A percentile compares a stretch with the other conserved stretches of the same genome.
Conservation (phyloP, 2,797 vertebrate species). For the Spatula versicolor region DNA sequence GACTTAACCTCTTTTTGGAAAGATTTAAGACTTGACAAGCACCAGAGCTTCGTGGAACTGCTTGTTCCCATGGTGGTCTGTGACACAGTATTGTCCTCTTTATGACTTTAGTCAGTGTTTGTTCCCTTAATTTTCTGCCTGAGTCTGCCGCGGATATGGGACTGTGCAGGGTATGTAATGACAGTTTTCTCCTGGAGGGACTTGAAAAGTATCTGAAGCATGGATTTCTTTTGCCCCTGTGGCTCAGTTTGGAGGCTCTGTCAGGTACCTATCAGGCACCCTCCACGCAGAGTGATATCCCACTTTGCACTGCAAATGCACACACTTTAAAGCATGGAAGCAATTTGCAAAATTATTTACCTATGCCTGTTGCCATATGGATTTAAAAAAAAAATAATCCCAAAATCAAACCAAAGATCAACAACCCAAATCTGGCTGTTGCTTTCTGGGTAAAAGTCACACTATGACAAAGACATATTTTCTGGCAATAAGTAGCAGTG, state of each 20-base stretch:
- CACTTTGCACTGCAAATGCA: background rate
- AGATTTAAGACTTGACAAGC: slow-evolving; percentile 38
- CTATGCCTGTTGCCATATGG: background rate
- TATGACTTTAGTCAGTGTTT: background rate
- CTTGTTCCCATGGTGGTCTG: background rate
- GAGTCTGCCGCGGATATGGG: background rate
- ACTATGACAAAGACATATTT: background rate
- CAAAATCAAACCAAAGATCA: background rate
- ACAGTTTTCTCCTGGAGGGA: background rate
- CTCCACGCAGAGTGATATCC: background rate
- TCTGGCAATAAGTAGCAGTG: background rate
- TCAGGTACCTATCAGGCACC: background rate
- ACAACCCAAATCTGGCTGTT: background rate
- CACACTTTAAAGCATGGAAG: background rate
- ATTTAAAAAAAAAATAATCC: background rate
- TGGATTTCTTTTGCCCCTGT: background rate
- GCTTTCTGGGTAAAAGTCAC: background rate
- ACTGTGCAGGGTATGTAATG: too few relatives aligned
- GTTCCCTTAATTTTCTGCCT: background rate
- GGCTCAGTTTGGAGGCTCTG: background rate
- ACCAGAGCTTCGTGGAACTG: background rate
- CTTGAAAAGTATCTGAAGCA: background rate
- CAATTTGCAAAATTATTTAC: background rate
- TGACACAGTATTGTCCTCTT: background rate
- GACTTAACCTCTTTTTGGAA: slow-evolving; percentile 42